phyloP scores from a whole-genome alignment of 1,140 invertebrate species.

The Akabosia matsudoensis region DNA sequence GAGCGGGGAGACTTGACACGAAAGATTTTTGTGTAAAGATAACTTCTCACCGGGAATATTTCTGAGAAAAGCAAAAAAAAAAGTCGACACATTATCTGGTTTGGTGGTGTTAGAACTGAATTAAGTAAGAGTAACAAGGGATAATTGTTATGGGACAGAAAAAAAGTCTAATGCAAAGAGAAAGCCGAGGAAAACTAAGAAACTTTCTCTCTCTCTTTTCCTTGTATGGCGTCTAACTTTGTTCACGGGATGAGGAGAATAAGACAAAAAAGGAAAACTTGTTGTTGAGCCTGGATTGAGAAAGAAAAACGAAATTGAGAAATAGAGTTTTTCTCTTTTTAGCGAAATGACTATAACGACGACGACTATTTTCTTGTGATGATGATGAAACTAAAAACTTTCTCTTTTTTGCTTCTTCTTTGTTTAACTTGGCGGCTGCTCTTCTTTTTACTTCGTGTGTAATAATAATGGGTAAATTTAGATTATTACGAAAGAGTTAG shows the following conservation, averaged over 20 bases:
- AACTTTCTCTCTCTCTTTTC: not conserved
- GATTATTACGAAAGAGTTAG: not conserved
- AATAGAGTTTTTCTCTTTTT: not conserved
- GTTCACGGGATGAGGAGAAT: too few species aligned
- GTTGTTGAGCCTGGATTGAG: not conserved
- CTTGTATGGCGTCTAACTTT: too few species aligned
- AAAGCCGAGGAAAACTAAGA: not conserved
- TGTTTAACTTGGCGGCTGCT: not conserved
- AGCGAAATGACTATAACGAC: not conserved
- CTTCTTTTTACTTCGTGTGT: not conserved
- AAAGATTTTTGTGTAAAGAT: too few species aligned
- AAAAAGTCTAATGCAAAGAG: not conserved
- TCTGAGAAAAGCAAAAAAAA: too few species aligned
- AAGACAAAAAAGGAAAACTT: not conserved
- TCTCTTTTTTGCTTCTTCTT: not conserved
- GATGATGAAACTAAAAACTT: not conserved
- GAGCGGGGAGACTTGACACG: too few species aligned
- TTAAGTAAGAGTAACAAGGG: not conserved
- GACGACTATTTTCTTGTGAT: not conserved
- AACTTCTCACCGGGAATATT: too few species aligned
- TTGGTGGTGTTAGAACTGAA: not conserved
- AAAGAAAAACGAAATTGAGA: not conserved
- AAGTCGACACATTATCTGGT: too few species aligned
- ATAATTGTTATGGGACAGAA: not conserved
- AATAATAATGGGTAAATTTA: not conserved